These are phyloP conservation scores for Anhinga rufa DNA, from an alignment of 2,113 vertebrate genomes.

Conservation along the genomic window DNA sequence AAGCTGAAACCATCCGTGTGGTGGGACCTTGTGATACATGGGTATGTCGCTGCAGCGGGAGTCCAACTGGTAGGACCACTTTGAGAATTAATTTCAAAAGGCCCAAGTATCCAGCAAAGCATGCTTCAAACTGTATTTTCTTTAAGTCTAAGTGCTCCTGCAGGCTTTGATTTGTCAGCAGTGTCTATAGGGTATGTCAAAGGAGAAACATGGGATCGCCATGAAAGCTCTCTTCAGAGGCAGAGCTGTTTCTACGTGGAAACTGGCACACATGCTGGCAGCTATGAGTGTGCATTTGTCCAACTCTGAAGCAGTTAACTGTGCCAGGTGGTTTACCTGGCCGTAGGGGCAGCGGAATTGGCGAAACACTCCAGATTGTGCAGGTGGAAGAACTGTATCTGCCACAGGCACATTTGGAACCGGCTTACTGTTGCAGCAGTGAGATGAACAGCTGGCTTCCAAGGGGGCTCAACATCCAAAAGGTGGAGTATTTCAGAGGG, in stretches of 20 bases:
- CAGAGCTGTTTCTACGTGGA: neutral
- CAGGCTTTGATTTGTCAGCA: neutral
- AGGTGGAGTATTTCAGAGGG: neutral
- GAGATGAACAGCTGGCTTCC: neutral
- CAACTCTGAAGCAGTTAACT: neutral
- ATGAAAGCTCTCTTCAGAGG: neutral
- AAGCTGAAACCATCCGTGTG: constrained; percentile 80
- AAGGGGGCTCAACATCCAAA: neutral
- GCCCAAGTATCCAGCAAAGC: neutral
- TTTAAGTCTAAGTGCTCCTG: neutral
- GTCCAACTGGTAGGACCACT: neutral
- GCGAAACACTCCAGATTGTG: neutral
- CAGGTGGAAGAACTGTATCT: neutral
- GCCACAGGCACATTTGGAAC: neutral
- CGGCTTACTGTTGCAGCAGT: accelerated
- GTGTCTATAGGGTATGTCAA: neutral
- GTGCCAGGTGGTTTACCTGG: neutral
- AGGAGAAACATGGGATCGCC: neutral
- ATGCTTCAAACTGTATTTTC: neutral
- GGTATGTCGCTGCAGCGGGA: constrained; percentile 67
- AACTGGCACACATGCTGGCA: neutral
- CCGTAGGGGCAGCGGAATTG: too few species aligned
- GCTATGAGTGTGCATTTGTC: neutral
- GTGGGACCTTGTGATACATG: constrained; percentile 83
- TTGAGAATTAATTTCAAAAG: neutral